Conservation (phyloP, 2,888 invertebrate genomes). For the Papilio elwesi region DNA sequence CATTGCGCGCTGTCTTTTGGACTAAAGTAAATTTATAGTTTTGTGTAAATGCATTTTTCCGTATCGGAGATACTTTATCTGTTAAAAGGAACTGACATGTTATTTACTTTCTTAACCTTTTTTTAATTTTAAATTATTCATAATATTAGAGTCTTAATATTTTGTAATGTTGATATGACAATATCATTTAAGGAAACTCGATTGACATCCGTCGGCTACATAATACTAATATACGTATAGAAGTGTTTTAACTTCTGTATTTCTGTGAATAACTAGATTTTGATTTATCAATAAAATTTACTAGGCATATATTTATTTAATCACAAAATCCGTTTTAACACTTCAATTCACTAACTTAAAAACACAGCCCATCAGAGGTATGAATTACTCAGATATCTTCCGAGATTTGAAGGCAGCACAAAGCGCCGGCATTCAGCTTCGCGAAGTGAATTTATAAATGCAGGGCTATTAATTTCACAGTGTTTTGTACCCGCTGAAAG, state of each 20-base stretch:
- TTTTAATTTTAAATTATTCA: too few species aligned
- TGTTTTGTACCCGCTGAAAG: conserved; percentile 42
- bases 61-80: not conserved
- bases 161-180: too few species aligned
- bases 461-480: conserved; percentile 41
- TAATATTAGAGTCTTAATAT: too few species aligned
- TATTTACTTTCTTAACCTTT: not conserved
- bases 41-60: not conserved
- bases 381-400: conserved; percentile 38
- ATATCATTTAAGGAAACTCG: too few species aligned
- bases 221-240: too few species aligned
- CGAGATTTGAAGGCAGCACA: conserved; percentile 39
- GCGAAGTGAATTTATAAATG: conserved; percentile 41
- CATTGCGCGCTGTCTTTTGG: not conserved
- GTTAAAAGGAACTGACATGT: not conserved
- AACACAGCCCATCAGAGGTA: conserved; percentile 15
- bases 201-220: too few species aligned
- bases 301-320: not conserved
- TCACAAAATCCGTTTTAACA: not conserved
- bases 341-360: conserved; percentile 2
- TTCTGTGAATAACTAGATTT: too few species aligned
- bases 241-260: too few species aligned
- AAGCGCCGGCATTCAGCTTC: conserved; percentile 35
- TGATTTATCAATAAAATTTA: too few species aligned
- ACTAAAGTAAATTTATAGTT: not conserved